phyloP scores from a whole-genome alignment of 2,888 invertebrate genomes.

The Amblyjoppa fuscipennis region DNA sequence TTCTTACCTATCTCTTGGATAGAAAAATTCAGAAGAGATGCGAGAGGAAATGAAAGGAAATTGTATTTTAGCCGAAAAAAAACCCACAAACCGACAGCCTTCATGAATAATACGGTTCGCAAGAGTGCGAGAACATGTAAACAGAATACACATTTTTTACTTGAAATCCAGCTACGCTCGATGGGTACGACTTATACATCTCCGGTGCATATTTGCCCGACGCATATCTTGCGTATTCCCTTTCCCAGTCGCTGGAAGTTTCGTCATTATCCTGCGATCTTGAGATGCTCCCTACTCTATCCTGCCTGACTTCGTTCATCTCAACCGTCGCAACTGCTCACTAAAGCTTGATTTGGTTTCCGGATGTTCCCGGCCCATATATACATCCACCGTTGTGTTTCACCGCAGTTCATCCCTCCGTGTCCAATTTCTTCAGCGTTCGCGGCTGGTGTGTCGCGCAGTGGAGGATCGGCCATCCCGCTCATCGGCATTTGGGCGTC shows the following conservation, averaged over 20 bases:
- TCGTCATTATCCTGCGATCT: background rate
- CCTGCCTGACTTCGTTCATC: background rate
- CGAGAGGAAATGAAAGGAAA: slow-evolving; percentile 57
- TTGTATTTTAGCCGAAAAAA: slow-evolving; percentile 38
- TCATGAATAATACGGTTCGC: slow-evolving; percentile 24
- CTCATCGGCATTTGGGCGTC: slow-evolving; percentile 25
- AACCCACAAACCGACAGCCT: slow-evolving; percentile 3
- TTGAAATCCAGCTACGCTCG: background rate
- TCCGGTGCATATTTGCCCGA: slow-evolving; percentile 40
- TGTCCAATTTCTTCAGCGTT: slow-evolving; percentile 39
- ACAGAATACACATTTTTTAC: background rate
- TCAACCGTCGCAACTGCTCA: background rate
- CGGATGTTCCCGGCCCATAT: background rate
- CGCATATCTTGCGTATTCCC: slow-evolving; percentile 15
- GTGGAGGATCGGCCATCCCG: background rate
- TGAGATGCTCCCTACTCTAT: background rate
- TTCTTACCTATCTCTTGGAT: slow-evolving; percentile 18
- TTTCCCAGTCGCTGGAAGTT: slow-evolving; percentile 8
- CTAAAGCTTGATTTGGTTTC: slow-evolving; percentile 20
- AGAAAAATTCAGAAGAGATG: slow-evolving; percentile 45
- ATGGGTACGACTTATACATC: slow-evolving; percentile 9
- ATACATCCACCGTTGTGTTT: background rate
- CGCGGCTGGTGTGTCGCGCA: slow-evolving; percentile 10
- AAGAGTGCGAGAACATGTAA: background rate
- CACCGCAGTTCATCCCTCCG: slow-evolving; percentile 30